A percentile compares a stretch with the other conserved stretches of the same genome.
Conservation (phyloP, 2,113 vertebrate species). For the Pseudorhombus dupliciocellatus region DNA sequence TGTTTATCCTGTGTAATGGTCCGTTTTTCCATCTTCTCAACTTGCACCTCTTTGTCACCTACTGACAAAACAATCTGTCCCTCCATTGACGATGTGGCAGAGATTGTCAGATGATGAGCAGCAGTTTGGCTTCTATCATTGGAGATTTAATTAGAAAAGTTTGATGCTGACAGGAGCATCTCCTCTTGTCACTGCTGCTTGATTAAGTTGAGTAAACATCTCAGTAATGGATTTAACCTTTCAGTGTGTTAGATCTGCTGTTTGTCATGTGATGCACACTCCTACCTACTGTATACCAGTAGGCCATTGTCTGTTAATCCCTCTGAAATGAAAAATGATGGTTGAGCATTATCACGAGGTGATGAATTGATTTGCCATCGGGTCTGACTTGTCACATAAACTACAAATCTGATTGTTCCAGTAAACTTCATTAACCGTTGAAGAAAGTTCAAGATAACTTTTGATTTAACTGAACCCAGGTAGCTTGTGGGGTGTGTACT, state of each 20-base stretch:
- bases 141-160: slow-evolving; percentile 48
- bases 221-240: slow-evolving; percentile 36
- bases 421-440: not conserved
- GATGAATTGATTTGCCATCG: slow-evolving; percentile 34
- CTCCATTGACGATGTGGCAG: slow-evolving; percentile 6
- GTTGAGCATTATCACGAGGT: slow-evolving; percentile 38
- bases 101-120: slow-evolving; percentile 24
- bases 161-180: slow-evolving; percentile 27
- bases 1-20: not conserved
- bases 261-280: slow-evolving; percentile 22
- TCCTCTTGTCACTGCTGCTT: slow-evolving; percentile 38
- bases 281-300: not conserved
- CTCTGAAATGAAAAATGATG: slow-evolving; percentile 6
- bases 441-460: slow-evolving; percentile 5
- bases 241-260: slow-evolving; percentile 27
- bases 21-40: not conserved
- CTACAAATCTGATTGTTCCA: not conserved
- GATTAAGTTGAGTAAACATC: slow-evolving; percentile 41
- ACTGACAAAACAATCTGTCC: not conserved
- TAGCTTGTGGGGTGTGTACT: slow-evolving; percentile 39
- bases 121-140: slow-evolving; percentile 17
- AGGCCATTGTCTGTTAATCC: not conserved
- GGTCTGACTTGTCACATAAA: slow-evolving; percentile 4
- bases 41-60: not conserved
- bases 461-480: slow-evolving; percentile 47